Conservation (phyloP, 2,888 invertebrate species). For the Fragum sueziense region DNA sequence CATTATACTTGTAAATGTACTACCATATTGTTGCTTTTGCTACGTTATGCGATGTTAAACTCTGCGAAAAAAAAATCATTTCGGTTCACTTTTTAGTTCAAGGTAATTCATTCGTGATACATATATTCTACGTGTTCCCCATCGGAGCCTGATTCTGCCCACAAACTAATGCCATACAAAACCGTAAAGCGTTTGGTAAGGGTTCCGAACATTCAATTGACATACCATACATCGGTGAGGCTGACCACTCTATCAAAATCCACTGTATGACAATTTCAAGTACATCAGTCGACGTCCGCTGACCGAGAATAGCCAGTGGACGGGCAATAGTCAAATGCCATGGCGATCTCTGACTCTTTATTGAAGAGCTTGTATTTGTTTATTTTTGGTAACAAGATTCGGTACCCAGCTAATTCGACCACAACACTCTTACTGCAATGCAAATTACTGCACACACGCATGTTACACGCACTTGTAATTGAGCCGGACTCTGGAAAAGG, state of each 20-base stretch:
- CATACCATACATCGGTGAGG: neutral
- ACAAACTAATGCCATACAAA: too few species aligned
- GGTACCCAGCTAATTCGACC: conserved; percentile 22
- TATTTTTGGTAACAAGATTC: conserved; percentile 48
- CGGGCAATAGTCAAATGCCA: conserved; percentile 14
- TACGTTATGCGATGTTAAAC: too few species aligned
- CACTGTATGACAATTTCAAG: conserved; percentile 9
- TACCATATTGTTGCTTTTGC: too few species aligned
- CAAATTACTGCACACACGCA: conserved; percentile 35
- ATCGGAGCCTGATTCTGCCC: too few species aligned
- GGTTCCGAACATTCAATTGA: too few species aligned
- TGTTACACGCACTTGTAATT: neutral
- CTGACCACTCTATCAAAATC: conserved; percentile 9
- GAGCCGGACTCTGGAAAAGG: too few species aligned
- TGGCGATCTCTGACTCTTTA: neutral
- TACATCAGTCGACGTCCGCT: neutral
- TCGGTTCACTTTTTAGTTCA: too few species aligned
- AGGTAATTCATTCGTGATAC: too few species aligned
- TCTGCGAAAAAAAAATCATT: too few species aligned
- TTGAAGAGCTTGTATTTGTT: conserved; percentile 24
- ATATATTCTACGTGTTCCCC: too few species aligned
- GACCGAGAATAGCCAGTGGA: neutral
- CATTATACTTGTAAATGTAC: too few species aligned
- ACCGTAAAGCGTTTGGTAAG: too few species aligned
- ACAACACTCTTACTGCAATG: conserved; percentile 30